Evolutionary conservation across 1,140 invertebrate genomes (phyloP).

Genomic region (Drosophila kanapiae): DNA sequence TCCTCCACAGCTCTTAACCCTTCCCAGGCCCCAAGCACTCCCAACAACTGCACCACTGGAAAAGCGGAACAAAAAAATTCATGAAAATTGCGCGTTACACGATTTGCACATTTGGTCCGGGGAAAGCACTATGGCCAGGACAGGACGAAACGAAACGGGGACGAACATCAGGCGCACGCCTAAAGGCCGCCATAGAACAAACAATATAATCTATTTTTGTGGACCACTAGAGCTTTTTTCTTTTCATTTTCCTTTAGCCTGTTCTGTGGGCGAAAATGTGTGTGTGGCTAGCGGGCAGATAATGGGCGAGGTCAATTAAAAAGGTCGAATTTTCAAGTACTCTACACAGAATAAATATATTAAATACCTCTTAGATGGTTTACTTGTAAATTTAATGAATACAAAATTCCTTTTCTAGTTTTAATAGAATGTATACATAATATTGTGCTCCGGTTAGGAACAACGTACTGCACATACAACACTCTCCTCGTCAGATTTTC

Average conservation of each 20-base stretch:
- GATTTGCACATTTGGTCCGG: slow-evolving; percentile 65
- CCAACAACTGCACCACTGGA: slow-evolving; percentile 29
- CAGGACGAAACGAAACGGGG: background rate
- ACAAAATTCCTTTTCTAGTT: background rate
- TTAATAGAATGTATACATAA: background rate
- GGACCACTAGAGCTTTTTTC: slow-evolving; percentile 55
- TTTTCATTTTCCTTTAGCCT: slow-evolving; percentile 21
- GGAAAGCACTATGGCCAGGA: too few species aligned
- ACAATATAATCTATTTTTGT: slow-evolving; percentile 80
- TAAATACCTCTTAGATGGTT: background rate
- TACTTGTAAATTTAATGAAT: background rate
- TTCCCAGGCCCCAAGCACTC: slow-evolving; percentile 6
- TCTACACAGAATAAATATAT: background rate
- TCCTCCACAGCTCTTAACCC: background rate
- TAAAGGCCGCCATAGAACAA: slow-evolving; percentile 75
- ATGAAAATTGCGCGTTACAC: slow-evolving; percentile 54
- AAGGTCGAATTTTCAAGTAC: slow-evolving; percentile 12
- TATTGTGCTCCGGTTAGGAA: background rate
- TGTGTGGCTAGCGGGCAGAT: slow-evolving; percentile 36
- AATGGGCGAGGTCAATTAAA: slow-evolving; percentile 11
- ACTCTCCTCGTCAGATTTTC: background rate
- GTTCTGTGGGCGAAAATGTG: slow-evolving; percentile 42
- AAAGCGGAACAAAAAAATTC: slow-evolving; percentile 18
- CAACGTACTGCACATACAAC: too few species aligned
- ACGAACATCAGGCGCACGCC: slow-evolving; percentile 55